Base-by-base conservation (phyloP, 2,113 vertebrate species). In the Tichodroma muraria region DNA sequence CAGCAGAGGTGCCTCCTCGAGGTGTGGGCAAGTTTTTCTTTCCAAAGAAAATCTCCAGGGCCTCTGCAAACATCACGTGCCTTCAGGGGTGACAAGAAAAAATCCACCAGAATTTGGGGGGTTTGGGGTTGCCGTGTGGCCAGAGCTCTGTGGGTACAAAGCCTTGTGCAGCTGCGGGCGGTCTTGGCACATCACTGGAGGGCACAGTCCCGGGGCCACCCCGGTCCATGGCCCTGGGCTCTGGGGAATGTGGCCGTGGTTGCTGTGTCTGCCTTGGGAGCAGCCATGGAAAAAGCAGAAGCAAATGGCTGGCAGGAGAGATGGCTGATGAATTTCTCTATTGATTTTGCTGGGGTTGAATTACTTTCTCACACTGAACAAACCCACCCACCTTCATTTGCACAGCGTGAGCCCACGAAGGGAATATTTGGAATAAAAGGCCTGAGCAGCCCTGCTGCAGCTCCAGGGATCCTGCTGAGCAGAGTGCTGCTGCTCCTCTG, bases 31-130 rank as follows among this genome's bases (percentile, higher is more conserved):
- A 8, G 31, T 1, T 0, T n/a, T n/a, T n/a, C n/a, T n/a, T n/a
- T n/a, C n/a, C n/a, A 12, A 49, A 8, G 54, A 5, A 15, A 16
- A 15, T 37, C 5, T 0, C 6, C 31, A 37, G 33, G 49, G 50
- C 3, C 38, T 40, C 80, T 0, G 2, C 57, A 31, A 17, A 1
- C 44, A 2, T 2, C 69, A 1, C 0, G 0, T 3, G 2, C 0
- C 0, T 28, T 49, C 1, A 2, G 3, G 19, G 5, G 7, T 4
- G 8, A 14, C 25, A 17, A 3, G 10, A 24, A 63, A 35, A 13
- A 8, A 59, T 6, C 10, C 50, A 11, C 2, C 12, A 3, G 75
- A 10, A 25, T 14, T 13, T 24, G 38, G 52, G 45, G 31, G 7
- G 8, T 24, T 15, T 24, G 53, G 60, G 45, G 30, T 4, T 6